These are phyloP conservation scores for Astreopora myriophthalma DNA, from an alignment of 64 coral and sea anemone genomes.

Conservation along the genomic window DNA sequence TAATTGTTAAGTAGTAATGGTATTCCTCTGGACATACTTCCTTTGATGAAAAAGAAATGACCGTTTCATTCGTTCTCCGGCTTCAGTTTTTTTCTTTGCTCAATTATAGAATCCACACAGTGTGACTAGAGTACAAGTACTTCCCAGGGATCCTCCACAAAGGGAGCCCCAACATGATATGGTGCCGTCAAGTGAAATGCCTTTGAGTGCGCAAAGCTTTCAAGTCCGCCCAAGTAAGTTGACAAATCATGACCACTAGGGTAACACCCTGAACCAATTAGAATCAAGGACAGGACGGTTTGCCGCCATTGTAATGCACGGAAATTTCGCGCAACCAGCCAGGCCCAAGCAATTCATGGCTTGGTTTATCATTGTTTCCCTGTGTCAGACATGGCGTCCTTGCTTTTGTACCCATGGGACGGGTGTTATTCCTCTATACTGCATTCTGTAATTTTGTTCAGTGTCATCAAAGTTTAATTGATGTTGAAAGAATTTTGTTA, in stretches of 20 bases:
- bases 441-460: too few species aligned
- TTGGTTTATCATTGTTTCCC: too few species aligned
- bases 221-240: conserved; percentile 35
- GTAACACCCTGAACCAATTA: not conserved
- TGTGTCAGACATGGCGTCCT: too few species aligned
- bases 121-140: not conserved
- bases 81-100: too few species aligned
- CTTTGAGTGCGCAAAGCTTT: not conserved
- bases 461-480: too few species aligned
- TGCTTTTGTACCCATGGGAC: too few species aligned
- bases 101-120: not conserved
- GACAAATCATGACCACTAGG: not conserved
- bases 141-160: not conserved
- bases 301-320: not conserved
- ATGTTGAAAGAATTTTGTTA: not conserved
- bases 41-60: too few species aligned
- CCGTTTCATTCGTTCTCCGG: too few species aligned
- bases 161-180: not conserved
- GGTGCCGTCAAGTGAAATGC: not conserved
- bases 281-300: not conserved
- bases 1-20: too few species aligned
- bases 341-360: too few species aligned
- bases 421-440: too few species aligned
- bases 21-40: too few species aligned
- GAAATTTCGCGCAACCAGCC: not conserved